phyloP scores from a whole-genome alignment of 1,140 invertebrate genomes.

The Nephila pilipes region DNA sequence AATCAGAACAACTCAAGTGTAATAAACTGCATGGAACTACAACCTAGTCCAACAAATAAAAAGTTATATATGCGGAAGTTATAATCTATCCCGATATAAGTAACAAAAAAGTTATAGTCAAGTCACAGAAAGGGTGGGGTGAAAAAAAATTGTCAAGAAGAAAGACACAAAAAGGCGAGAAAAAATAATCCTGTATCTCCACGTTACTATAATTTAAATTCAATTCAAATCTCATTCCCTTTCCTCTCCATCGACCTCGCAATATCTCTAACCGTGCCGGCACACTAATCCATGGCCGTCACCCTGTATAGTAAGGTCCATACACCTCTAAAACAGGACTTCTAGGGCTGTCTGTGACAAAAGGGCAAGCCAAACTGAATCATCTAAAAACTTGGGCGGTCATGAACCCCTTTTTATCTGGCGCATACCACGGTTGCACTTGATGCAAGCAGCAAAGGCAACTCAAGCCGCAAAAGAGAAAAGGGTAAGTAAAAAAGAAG shows the following conservation, averaged over 20 bases:
- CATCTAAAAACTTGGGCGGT: conserved; percentile 31
- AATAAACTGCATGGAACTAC: no score
- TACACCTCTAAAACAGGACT: not conserved
- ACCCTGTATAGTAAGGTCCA: not conserved
- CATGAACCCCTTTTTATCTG: conserved; percentile 35
- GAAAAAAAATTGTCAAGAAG: no score
- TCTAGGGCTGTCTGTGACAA: not conserved
- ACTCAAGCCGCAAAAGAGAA: conserved; percentile 3
- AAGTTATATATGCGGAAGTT: no score
- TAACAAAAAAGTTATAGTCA: no score
- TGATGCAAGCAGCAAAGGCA: conserved; percentile 8
- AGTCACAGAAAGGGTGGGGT: no score
- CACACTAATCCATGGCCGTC: conserved; percentile 7
- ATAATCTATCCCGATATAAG: no score
- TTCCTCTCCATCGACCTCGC: no score
- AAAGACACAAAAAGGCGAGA: no score
- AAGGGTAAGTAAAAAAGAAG: conserved; percentile 14
- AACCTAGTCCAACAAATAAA: no score
- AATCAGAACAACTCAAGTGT: no score
- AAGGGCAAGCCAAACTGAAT: conserved; percentile 1
- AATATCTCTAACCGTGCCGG: no score
- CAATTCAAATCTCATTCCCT: no score
- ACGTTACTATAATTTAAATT: not conserved
- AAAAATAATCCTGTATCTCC: not conserved
- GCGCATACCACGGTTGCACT: conserved; percentile 27